Evolutionary conservation across 1,140 invertebrate genomes (phyloP), one percentile per base, ranked within the genome.

Genomic region (Rhynchophorus ferrugineus): DNA sequence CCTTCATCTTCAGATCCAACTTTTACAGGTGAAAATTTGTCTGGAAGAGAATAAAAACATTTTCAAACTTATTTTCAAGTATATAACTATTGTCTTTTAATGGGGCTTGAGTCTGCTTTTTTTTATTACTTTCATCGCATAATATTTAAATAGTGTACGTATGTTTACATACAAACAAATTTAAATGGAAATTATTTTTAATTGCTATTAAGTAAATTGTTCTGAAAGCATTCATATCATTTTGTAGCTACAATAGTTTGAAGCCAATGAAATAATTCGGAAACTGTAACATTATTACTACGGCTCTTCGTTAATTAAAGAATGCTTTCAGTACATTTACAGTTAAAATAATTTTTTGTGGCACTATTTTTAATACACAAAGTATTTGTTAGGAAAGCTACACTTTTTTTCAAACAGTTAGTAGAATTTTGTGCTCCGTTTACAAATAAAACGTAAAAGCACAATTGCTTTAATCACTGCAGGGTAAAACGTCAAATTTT

Each of bases 141-240:
- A n/a, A n/a, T n/a, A n/a, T n/a, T n/a, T n/a, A n/a, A n/a, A n/a
- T n/a, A n/a, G n/a, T n/a, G n/a, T n/a, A n/a, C n/a, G n/a, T n/a
- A n/a, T n/a, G n/a, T n/a, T n/a, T n/a, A n/a, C n/a, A n/a, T n/a
- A n/a, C n/a, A n/a, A n/a, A n/a, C n/a, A n/a, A n/a, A n/a, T n/a
- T n/a, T n/a, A 45, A 29, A 7, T 14, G 9, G 14, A 36, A 11
- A 37, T 37, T 16, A 47, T 43, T 18, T 49, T 49, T 44, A 51
- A 51, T 51, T 51, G 49, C 49, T 21, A 51, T 44, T 51, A 37
- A 37, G 38, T 41, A 44, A 49, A 39, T n/a, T 42, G 38, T 38
- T 41, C 36, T 22, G 9, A 19, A 49, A 49, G 34, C 39, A 51
- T 44, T 44, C 21, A 37, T 42, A 29, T 43, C 43, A 35, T 14